Evolutionary conservation across 2,888 invertebrate species (phyloP).

Genomic region (Mystacides longicornis): DNA sequence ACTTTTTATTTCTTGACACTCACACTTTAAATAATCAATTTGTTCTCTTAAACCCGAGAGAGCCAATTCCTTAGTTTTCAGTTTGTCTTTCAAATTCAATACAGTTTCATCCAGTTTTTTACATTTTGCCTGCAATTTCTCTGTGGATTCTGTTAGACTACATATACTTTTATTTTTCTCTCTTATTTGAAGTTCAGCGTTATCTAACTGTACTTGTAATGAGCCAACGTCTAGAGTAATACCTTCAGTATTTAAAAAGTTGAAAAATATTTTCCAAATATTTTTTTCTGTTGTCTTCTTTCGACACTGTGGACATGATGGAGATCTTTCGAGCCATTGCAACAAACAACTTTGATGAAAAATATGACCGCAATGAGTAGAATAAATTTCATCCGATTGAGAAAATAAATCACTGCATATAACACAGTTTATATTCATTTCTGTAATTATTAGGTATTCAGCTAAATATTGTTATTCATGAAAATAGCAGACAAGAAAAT

Average conservation of each 20-base stretch:
- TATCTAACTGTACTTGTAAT: conserved; percentile 58
- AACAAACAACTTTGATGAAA: too few species aligned
- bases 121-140: conserved; percentile 2
- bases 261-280: conserved; percentile 61
- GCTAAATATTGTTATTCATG: too few species aligned
- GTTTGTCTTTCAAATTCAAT: conserved; percentile 38
- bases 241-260: conserved; percentile 50
- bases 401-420: too few species aligned
- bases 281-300: conserved; percentile 54
- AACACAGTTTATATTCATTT: too few species aligned
- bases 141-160: conserved; percentile 28
- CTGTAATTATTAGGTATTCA: too few species aligned
- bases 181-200: conserved; percentile 48
- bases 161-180: conserved; percentile 43
- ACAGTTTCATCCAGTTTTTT: conserved; percentile 29
- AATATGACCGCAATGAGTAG: too few species aligned
- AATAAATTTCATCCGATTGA: too few species aligned
- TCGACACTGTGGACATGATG: conserved; percentile 71
- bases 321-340: too few species aligned
- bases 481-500: too few species aligned
- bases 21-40: conserved; percentile 43
- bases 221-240: conserved; percentile 51
- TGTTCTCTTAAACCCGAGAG: conserved; percentile 51
- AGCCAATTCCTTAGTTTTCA: conserved; percentile 42
- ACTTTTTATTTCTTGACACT: conserved; percentile 39